Conservation (phyloP, 2,888 invertebrate genomes). For the Laspeyria flexula region DNA sequence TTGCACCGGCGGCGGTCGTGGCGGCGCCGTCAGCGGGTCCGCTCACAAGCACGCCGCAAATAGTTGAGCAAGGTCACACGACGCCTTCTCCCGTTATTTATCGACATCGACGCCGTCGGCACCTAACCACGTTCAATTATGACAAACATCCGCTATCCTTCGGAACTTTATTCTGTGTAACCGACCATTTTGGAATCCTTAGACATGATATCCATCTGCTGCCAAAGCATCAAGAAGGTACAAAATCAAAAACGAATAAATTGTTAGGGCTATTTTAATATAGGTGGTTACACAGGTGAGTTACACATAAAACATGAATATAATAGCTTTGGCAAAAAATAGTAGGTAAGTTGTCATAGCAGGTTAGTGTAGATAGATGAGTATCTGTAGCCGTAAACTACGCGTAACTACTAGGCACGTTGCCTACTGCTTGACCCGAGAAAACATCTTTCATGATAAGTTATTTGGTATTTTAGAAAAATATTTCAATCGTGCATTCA, state of each 20-base stretch:
- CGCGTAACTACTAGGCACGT: too few species aligned
- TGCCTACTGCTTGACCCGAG: background rate
- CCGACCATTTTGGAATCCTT: constrained; percentile 1
- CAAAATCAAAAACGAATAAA: background rate
- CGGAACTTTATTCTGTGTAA: constrained; percentile 18
- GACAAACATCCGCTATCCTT: constrained; percentile 59
- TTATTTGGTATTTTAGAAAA: too few species aligned
- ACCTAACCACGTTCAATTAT: constrained; percentile 49
- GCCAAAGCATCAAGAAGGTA: background rate
- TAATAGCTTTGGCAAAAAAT: background rate
- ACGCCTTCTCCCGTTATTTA: constrained; percentile 66
- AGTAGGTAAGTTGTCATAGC: background rate
- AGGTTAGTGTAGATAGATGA: background rate
- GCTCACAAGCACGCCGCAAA: constrained; percentile 67
- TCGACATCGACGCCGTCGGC: constrained; percentile 57
- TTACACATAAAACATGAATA: background rate
- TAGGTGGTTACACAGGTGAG: background rate
- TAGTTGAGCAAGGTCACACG: constrained; percentile 77
- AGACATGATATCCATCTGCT: background rate
- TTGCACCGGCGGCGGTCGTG: constrained; percentile 44
- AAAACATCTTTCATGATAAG: background rate
- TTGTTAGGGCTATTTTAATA: background rate
- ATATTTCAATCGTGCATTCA: background rate
- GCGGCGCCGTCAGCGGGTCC: constrained; percentile 46
- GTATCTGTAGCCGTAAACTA: background rate